phyloP scores from a whole-genome alignment of 2,888 invertebrate genomes.

The Andrena flavipes region DNA sequence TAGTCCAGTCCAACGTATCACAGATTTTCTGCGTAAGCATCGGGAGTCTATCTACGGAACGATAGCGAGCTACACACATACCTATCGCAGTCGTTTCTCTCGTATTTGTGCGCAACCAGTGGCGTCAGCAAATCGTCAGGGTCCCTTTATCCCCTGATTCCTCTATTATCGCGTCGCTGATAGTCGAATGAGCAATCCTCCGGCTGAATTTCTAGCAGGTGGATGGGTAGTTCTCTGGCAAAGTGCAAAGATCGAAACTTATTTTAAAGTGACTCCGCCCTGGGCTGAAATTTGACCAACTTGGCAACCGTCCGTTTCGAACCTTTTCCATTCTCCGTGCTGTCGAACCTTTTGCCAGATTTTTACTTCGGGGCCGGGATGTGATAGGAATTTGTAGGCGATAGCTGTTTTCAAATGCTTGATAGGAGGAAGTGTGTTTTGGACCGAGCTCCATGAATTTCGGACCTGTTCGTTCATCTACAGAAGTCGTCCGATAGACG shows the following conservation, averaged over 20 bases:
- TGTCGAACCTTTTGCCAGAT: constrained; percentile 8
- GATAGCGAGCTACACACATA: constrained; percentile 26
- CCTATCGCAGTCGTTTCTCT: constrained; percentile 44
- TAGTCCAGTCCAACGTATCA: constrained; percentile 53
- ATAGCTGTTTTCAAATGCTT: not conserved
- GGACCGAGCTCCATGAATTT: not conserved
- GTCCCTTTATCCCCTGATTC: constrained; percentile 22
- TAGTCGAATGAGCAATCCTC: constrained; percentile 50
- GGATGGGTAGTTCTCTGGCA: constrained; percentile 14
- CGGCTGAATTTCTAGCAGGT: constrained; percentile 34
- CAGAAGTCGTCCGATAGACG: too few relatives aligned
- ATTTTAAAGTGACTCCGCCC: constrained; percentile 17
- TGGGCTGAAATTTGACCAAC: constrained; percentile 33
- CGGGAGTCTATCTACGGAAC: constrained; percentile 35
- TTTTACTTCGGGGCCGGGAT: not conserved
- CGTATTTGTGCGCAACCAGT: constrained; percentile 52
- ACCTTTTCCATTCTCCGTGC: constrained; percentile 17
- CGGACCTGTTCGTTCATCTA: too few relatives aligned
- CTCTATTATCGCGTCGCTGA: constrained; percentile 53
- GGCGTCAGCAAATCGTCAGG: constrained; percentile 57
- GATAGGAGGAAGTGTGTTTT: not conserved
- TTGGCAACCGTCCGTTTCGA: constrained; percentile 21
- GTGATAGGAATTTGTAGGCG: constrained; percentile 13
- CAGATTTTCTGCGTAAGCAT: constrained; percentile 63
- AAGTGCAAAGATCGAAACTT: constrained; percentile 22